These are phyloP conservation scores for Sciaenops ocellatus DNA, from an alignment of 2,797 vertebrate genomes.

Conservation along the genomic window DNA sequence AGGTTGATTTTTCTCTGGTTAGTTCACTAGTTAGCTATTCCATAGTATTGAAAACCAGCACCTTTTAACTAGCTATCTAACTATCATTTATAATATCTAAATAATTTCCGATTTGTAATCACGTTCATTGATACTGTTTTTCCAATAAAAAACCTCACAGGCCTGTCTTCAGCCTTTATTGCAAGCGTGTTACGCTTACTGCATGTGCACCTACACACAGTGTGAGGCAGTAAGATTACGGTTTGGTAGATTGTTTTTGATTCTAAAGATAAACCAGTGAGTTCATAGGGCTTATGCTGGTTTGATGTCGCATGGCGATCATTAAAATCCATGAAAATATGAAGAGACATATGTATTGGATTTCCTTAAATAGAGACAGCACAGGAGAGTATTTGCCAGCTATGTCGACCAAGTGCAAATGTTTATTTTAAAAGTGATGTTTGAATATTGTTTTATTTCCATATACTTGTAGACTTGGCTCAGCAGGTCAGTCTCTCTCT, in stretches of 20 bases:
- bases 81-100: neutral
- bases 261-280: constrained; percentile 51
- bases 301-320: constrained; percentile 59
- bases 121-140: neutral
- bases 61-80: too few relatives aligned
- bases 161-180: constrained; percentile 1
- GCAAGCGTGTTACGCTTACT: neutral
- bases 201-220: neutral
- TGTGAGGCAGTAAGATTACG: neutral
- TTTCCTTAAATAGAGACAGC: constrained; percentile 71
- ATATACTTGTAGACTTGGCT: constrained; percentile 66
- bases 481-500: constrained; percentile 56
- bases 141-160: constrained; percentile 4
- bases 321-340: constrained; percentile 63
- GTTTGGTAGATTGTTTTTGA: constrained; percentile 44
- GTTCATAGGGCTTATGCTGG: constrained; percentile 50
- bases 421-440: constrained; percentile 81
- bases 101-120: neutral
- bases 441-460: constrained; percentile 82
- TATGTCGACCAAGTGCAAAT: constrained; percentile 60
- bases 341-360: constrained; percentile 69
- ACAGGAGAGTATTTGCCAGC: constrained; percentile 57
- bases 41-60: neutral
- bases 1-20: too few relatives aligned
- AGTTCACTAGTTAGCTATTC: neutral